These are phyloP conservation scores for Drosophila pseudotakahashii DNA, from an alignment of 2,888 invertebrate genomes.

Conservation along the genomic window DNA sequence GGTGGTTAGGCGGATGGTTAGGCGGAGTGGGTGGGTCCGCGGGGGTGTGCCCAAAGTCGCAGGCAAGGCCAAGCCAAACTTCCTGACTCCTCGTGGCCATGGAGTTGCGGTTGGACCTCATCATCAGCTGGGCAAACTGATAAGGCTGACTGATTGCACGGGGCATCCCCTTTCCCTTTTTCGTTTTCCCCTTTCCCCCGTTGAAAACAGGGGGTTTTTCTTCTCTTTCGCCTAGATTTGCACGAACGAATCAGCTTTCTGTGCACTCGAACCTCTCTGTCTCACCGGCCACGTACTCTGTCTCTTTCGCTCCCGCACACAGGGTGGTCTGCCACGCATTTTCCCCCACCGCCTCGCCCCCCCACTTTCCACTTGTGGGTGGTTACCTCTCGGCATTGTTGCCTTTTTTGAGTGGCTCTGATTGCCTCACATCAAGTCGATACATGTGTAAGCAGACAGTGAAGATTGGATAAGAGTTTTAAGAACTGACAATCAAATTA, in stretches of 20 bases:
- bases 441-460: slow-evolving; percentile 27
- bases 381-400: slow-evolving; percentile 56
- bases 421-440: slow-evolving; percentile 48
- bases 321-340: slow-evolving; percentile 4
- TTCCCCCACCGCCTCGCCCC: slow-evolving; percentile 7
- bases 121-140: slow-evolving; percentile 53
- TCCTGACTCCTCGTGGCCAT: slow-evolving; percentile 41
- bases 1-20: slow-evolving; percentile 9
- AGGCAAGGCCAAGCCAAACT: slow-evolving; percentile 46
- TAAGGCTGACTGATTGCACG: slow-evolving; percentile 42
- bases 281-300: slow-evolving; percentile 9
- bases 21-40: slow-evolving; percentile 8
- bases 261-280: slow-evolving; percentile 24
- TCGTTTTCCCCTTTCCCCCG: too few relatives aligned
- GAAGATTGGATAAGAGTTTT: background rate
- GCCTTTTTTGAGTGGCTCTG: slow-evolving; percentile 51
- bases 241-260: slow-evolving; percentile 64
- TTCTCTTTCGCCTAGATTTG: slow-evolving; percentile 23
- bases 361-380: slow-evolving; percentile 50
- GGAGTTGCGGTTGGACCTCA: slow-evolving; percentile 43
- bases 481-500: too few relatives aligned
- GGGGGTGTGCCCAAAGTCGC: slow-evolving; percentile 10
- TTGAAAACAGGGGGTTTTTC: too few relatives aligned
- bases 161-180: background rate
- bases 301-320: slow-evolving; percentile 10